These are phyloP conservation scores for Ophonus ardosiacus DNA, from an alignment of 2,888 invertebrate genomes.

Conservation along the genomic window DNA sequence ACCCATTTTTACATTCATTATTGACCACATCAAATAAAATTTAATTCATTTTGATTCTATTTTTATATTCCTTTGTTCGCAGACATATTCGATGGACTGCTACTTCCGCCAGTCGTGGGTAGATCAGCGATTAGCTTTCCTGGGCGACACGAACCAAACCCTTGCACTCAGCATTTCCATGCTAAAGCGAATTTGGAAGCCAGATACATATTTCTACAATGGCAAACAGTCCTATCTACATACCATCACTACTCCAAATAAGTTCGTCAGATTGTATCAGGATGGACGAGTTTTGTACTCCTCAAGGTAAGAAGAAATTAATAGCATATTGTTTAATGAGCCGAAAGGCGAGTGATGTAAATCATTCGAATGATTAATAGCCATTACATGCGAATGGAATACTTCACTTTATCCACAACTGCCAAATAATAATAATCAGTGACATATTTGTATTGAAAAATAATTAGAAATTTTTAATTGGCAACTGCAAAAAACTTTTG, in stretches of 20 bases:
- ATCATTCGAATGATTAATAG: no score
- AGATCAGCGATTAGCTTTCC: slow-evolving; percentile 86
- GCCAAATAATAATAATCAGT: no score
- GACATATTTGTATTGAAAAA: no score
- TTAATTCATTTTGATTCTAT: not conserved
- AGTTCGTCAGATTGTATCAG: slow-evolving; percentile 86
- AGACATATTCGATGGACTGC: slow-evolving; percentile 93
- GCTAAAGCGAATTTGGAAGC: slow-evolving; percentile 90
- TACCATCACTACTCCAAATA: slow-evolving; percentile 91
- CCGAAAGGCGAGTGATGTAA: no score
- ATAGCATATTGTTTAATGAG: not conserved
- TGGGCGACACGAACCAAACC: slow-evolving; percentile 80
- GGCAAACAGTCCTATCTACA: slow-evolving; percentile 90
- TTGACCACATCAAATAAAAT: no score
- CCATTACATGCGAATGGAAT: no score
- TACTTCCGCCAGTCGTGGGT: slow-evolving; percentile 93
- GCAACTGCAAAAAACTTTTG: no score
- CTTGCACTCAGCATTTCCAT: slow-evolving; percentile 88
- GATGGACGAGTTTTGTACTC: slow-evolving; percentile 87
- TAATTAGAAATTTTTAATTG: no score
- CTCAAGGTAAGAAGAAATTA: slow-evolving; percentile 78
- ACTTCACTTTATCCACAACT: no score
- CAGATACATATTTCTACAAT: slow-evolving; percentile 91
- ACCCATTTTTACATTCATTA: no score
- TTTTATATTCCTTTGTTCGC: slow-evolving; percentile 67